Evolutionary conservation across 2,888 invertebrate genomes (phyloP).

Genomic region (Campopleginae sp.): DNA sequence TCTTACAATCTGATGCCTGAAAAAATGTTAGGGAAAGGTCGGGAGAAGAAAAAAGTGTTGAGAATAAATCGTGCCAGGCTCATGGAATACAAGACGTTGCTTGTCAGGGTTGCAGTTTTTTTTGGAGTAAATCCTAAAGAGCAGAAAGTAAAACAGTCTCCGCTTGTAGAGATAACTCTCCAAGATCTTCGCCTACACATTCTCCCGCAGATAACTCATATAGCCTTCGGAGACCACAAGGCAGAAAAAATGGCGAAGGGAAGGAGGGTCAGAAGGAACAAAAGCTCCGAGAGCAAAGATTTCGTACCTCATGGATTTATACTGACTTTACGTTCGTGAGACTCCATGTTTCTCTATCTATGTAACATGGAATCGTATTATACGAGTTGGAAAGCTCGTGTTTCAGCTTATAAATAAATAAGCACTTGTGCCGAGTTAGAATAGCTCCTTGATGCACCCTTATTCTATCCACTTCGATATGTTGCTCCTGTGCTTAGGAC

Average conservation of each 20-base stretch:
- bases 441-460: conserved; percentile 33
- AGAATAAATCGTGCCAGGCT: neutral
- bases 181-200: neutral
- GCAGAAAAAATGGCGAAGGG: neutral
- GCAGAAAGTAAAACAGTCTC: neutral
- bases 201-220: neutral
- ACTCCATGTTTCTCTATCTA: neutral
- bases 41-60: neutral
- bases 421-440: conserved; percentile 28
- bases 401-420: conserved; percentile 56
- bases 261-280: neutral
- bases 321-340: conserved; percentile 23
- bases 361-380: neutral
- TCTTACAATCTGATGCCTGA: neutral
- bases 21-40: neutral
- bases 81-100: neutral
- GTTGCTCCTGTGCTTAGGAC: neutral
- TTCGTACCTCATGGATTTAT: conserved; percentile 30
- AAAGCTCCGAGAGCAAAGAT: conserved; percentile 28
- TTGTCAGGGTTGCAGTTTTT: conserved; percentile 1
- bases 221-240: conserved; percentile 8
- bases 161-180: neutral
- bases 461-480: neutral
- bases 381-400: conserved; percentile 6
- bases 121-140: neutral